These are phyloP conservation scores for Lerista edwardsae DNA, from an alignment of 2,797 vertebrate species.

Conservation along the genomic window DNA sequence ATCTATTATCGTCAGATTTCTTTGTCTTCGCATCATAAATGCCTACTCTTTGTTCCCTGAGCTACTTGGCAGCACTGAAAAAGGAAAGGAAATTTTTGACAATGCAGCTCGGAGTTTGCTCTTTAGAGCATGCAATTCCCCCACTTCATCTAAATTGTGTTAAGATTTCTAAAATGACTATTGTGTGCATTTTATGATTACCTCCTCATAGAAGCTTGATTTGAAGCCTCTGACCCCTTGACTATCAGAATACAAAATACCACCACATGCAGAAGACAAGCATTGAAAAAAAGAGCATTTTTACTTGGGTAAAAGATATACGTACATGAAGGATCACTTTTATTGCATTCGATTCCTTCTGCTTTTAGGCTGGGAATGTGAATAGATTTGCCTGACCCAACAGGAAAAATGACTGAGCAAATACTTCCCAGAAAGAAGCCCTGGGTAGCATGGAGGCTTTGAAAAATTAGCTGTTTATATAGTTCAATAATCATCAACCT, in stretches of 20 bases:
- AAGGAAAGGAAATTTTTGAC: constrained; percentile 39
- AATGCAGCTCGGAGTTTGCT: constrained; percentile 14
- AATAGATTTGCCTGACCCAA: not conserved
- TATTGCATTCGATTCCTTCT: not conserved
- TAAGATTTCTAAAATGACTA: constrained; percentile 32
- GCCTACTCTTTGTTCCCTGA: constrained; percentile 44
- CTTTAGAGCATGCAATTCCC: constrained; percentile 48
- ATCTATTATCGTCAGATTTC: constrained; percentile 67
- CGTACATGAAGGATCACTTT: not conserved
- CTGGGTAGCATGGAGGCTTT: not conserved
- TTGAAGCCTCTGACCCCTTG: not conserved
- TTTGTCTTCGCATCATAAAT: constrained; percentile 34
- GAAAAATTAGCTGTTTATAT: constrained; percentile 23
- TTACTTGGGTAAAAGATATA: not conserved
- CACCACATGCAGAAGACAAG: not conserved
- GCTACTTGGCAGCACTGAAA: constrained; percentile 45
- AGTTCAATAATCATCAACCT: constrained; percentile 12
- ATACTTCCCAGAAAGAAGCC: not conserved
- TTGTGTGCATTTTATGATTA: not conserved
- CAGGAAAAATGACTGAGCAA: not conserved
- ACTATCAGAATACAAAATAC: not conserved
- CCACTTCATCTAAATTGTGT: constrained; percentile 32
- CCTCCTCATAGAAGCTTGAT: not conserved
- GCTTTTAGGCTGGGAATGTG: not conserved
- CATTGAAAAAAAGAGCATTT: not conserved